Evolutionary conservation across 2,888 invertebrate genomes (phyloP), one percentile per base, ranked within the genome.

Genomic region (Galerucella pusilla): DNA sequence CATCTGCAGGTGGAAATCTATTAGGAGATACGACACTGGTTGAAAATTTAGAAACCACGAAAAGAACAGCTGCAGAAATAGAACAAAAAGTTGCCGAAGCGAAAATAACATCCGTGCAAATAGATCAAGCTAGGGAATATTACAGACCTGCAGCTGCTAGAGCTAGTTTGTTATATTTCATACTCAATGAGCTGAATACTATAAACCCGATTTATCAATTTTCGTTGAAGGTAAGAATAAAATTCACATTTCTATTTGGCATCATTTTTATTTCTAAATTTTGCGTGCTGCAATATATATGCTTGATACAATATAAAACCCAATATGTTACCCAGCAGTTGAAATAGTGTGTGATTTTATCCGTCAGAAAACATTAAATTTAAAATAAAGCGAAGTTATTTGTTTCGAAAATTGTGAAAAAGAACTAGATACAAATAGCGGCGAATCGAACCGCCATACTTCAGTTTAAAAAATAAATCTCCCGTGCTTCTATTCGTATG

Each of bases 151-250:
- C 97, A 2, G 97, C 98, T 1, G 95, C 97, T 0, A 90, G 98
- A 84, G 97, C 98, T 0, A 97, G 97, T 71, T 90, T 98, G 5
- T 89, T 98, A 0, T 98, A 98, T 88, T 98, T 98, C 84, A 97
- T 98, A 81, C 89, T 98, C 59, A 98, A 98, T 85, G 98, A 98
- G 81, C 90, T 98, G 75, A 96, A 97, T 88, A 97, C 96, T 49
- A 97, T 98, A 77, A 97, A 98, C 88, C 97, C 97, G 0, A 97
- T 98, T 83, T 98, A 98, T 87, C 97, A 98, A 87, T 98, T 98
- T 88, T 98, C 98, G 14, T 89, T 98, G 76, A 98, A 98, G 92
- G 96, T 94, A 87, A 73, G 64, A 72, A 68, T 35, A 20, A 46
- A 16, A 16, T 63, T 16, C 7, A 42, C 35, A 42, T n/a, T 14